Base-by-base conservation (phyloP, 2,888 invertebrate species). In the Ditula angustiorana region DNA sequence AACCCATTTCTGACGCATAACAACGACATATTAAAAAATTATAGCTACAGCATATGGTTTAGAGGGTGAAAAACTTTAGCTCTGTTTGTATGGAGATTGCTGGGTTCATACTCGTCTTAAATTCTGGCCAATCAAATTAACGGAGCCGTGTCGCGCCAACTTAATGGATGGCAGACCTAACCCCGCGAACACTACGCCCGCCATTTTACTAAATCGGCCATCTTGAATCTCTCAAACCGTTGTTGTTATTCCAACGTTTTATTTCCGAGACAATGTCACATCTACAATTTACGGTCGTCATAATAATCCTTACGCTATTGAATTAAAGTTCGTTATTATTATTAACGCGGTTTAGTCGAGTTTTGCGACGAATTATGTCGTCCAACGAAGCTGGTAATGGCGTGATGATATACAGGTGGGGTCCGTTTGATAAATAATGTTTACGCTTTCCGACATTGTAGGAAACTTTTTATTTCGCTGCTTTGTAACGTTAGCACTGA, bases 331-430 rank as follows among this genome's bases (percentile, higher is more conserved):
- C 2, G 16, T 35, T 35, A 5, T 19, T 19, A 19, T 35, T 35
- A 5, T 19, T 19, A 19, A 8, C 19, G 41, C 19, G 1, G 8
- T 19, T 10, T n/a, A 1, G 37, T 37, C 16, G 37, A 37, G 3
- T 37, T n/a, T 37, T n/a, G 16, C 19, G 2, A 5, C 8, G 19
- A 49, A 49, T 49, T 49, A 49, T 49, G 26, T 49, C 26, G 16
- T 49, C 47, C 47, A 26, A 16, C 47, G 26, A 26, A 49, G 26
- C 47, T 1, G 16, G 47, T 49, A 49, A 49, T 26, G 13, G 24
- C 47, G 47, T 49, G 47, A 49, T 49, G 26, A 49, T 46, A 23
- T 19, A 7, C 47, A 49, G 47, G 26, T 26, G 47, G 47, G 8
- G 47, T 24, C 16, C 4, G 8, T 13, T 8, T 24, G 23, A 8